A percentile compares a stretch with the other conserved stretches of the same genome.
phyloP scores from a whole-genome alignment of 2,797 vertebrate genomes.

The Eurystomus glaucurus region DNA sequence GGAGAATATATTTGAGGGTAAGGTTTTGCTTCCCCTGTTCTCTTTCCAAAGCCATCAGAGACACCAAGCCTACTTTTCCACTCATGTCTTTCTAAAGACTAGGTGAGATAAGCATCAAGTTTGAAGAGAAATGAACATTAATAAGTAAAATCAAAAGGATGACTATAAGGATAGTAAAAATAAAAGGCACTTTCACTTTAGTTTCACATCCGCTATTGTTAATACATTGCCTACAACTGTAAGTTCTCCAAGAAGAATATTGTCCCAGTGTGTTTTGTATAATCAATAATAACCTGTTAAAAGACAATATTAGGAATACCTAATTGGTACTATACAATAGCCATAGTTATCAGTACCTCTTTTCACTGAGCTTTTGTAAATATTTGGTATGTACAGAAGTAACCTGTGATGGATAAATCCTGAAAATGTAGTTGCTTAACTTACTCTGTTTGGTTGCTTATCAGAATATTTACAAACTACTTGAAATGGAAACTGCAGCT shows the following conservation, averaged over 20 bases:
- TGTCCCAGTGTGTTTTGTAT: not conserved
- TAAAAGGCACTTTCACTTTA: not conserved
- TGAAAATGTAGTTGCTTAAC: not conserved
- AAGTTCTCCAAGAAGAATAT: not conserved
- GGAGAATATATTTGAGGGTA: not conserved
- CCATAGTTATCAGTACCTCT: not conserved
- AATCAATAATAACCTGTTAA: not conserved
- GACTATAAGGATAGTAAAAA: not conserved
- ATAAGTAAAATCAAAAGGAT: not conserved
- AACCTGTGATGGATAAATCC: not conserved
- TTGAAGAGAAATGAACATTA: not conserved
- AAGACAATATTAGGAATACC: not conserved
- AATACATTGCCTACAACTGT: not conserved
- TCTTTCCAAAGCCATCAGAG: not conserved
- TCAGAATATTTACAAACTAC: not conserved
- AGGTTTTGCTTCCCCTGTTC: not conserved
- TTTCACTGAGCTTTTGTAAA: not conserved
- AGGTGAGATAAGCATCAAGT: not conserved
- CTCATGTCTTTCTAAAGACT: rapidly evolving
- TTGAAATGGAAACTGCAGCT: not conserved
- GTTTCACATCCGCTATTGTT: not conserved
- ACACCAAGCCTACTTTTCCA: not conserved
- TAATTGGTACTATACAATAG: not conserved
- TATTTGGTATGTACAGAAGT: not conserved
- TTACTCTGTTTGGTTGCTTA: not conserved